Base-by-base conservation (phyloP, 2,113 vertebrate genomes). In the Dipodomys ordii region DNA sequence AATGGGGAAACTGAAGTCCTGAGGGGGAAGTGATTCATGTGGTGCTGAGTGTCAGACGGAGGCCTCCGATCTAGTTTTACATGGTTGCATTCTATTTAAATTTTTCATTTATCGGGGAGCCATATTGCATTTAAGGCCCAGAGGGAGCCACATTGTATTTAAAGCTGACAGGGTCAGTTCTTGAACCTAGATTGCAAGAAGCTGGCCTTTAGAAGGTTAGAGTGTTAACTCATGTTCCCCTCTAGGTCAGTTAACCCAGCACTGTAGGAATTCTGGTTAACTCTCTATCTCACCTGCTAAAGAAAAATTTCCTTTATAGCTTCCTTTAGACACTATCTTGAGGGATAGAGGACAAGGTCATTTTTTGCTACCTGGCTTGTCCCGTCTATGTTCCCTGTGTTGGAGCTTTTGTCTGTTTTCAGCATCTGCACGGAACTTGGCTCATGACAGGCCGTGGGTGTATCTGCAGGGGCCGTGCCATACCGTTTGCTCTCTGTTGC, bases 11-110 rank as follows among this genome's bases (percentile, higher is more conserved):
- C 87, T 88, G 44, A 35, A 93, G 77, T 93, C 92, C 76, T 81
- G 73, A 79, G 84, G 32, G 86, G 72, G 82, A 91, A 95, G 85
- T 90, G 90, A 97, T 94, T 97, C 90, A 95, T 67, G n/a, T 30
- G 6, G 28, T 46, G 68, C 67, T 83, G 76, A 80, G 87, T 88
- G 67, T 87, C 86, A 90, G 68, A 72, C 77, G 44, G 80, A 27
- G 64, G 83, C 84, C 84, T 85, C 83, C 46, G 74, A 65, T 53
- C 82, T 77, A 81, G 68, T 87, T 91, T 85, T 83, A 68, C 83
- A 2, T 53, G 67, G 35, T 62, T 9, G 57, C 19, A 19, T 64
- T 89, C n/a, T 87, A 72, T 72, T 67, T 91, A 74, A 72, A 53
- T 87, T 83, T 94, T 82, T 91, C 19, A 0, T 64, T 79, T 57